phyloP scores from a whole-genome alignment of 2,888 invertebrate genomes.

The Balanococcus diminutus region DNA sequence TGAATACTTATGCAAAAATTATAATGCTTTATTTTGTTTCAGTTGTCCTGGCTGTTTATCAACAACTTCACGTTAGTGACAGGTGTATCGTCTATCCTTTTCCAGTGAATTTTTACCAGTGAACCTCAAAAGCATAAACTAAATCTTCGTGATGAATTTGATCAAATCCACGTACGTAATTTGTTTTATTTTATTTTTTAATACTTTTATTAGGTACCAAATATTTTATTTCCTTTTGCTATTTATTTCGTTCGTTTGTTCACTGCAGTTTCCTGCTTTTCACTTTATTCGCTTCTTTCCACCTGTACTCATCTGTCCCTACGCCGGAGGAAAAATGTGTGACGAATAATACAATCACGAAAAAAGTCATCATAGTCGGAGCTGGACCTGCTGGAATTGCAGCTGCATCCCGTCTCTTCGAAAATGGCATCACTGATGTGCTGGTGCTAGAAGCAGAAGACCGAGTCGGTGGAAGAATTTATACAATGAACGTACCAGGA shows the following conservation, averaged over 20 bases:
- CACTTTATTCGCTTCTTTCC: neutral
- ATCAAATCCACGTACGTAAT: neutral
- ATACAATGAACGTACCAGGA: conserved; percentile 59
- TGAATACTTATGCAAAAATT: too few relatives aligned
- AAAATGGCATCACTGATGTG: conserved; percentile 64
- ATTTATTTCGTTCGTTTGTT: too few relatives aligned
- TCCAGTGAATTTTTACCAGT: too few relatives aligned
- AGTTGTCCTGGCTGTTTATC: too few relatives aligned
- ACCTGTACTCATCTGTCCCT: neutral
- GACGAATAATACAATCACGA: neutral
- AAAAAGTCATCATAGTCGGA: conserved; percentile 65
- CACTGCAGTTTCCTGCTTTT: neutral
- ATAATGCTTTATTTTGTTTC: too few relatives aligned
- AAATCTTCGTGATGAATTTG: neutral
- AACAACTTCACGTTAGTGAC: too few relatives aligned
- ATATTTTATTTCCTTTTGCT: too few relatives aligned
- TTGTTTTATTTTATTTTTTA: neutral
- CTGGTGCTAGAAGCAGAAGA: conserved; percentile 69
- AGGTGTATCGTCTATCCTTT: too few relatives aligned
- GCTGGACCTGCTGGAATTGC: conserved; percentile 68
- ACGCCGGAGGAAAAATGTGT: neutral
- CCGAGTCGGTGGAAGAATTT: conserved; percentile 70
- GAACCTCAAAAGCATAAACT: neutral
- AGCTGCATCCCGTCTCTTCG: conserved; percentile 64
- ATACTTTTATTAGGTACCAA: neutral